Base-by-base conservation (phyloP, 2,888 invertebrate genomes). In the Hypena proboscidalis region DNA sequence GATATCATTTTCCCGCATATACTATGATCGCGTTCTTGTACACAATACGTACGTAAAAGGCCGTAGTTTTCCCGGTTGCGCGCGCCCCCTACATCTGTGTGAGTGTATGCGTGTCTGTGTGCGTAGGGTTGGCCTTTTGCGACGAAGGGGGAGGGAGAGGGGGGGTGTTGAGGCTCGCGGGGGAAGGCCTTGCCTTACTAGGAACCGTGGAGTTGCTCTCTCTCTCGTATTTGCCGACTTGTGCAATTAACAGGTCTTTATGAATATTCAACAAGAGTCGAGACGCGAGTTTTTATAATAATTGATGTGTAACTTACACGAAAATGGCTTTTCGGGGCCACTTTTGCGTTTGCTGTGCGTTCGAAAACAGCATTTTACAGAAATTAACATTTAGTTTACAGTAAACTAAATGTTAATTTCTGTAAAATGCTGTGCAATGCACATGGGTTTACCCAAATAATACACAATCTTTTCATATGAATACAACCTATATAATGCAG, bases 201-300 rank as follows among this genome's bases (percentile, higher is more conserved):
- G 80, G 83, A 84, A 80, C 77, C 72, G 73, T 77, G 57, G 82
- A 84, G 82, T 80, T 83, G 77, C 80, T 83, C 85, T 83, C 84
- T 83, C 84, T 82, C 77, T 76, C 66, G 83, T 89, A 89, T 89
- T 89, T 89, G 85, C 85, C 77, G 80, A 85, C 84, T 89, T 87
- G 89, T 87, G 89, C 89, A 89, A 89, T 89, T 89, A 89, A 87
- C 89, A 87, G 85, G 82, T 85, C 86, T 88, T 88, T 88, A 89
- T 89, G 85, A 89, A 89, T 90, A 89, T 90, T 89, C 87, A 88
- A 85, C 77, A 77, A 72, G 70, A 77, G 76, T 68, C 68, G 73
- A 70, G 77, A 79, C 74, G 77, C 75, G 74, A 79, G 83, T 83
- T 87, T 80, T 86, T 86, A 78, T 84, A 83, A 83, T 85, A 88